A percentile compares a stretch with the other conserved stretches of the same genome.
phyloP scores from a whole-genome alignment of 2,888 invertebrate species.

The Tortricodes alternella region DNA sequence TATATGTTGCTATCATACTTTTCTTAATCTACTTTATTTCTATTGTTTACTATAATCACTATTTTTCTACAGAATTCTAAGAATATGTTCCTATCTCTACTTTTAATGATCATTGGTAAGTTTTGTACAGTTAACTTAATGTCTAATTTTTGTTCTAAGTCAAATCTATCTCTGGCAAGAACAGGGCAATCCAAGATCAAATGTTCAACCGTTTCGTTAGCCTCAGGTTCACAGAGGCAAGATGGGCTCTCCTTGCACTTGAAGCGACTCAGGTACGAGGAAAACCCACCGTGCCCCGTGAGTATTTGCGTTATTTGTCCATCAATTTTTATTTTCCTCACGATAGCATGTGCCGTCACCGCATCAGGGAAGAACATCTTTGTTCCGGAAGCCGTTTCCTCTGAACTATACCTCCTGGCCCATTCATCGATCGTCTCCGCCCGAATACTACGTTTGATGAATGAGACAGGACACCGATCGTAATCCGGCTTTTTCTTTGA shows the following conservation, averaged over 20 bases:
- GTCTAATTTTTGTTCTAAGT: not conserved
- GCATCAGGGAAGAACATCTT: not conserved
- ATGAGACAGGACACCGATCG: slow-evolving; percentile 1
- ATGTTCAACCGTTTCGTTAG: not conserved
- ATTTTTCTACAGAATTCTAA: not conserved
- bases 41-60: not conserved
- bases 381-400: not conserved
- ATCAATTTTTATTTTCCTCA: not conserved
- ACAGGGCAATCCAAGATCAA: not conserved
- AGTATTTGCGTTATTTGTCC: not conserved
- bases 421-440: not conserved
- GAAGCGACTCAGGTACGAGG: not conserved
- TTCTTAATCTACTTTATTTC: not conserved
- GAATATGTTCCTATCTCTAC: not conserved
- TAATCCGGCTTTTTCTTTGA: not conserved
- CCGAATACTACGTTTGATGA: not conserved
- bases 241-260: not conserved
- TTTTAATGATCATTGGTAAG: not conserved
- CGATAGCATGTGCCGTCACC: not conserved
- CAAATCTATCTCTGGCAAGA: not conserved
- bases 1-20: too few relatives aligned
- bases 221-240: not conserved
- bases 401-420: not conserved
- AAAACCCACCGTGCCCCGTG: not conserved
- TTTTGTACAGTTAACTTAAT: not conserved